These are phyloP conservation scores for Cephus pulcher DNA, from an alignment of 2,888 invertebrate species.

Conservation along the genomic window DNA sequence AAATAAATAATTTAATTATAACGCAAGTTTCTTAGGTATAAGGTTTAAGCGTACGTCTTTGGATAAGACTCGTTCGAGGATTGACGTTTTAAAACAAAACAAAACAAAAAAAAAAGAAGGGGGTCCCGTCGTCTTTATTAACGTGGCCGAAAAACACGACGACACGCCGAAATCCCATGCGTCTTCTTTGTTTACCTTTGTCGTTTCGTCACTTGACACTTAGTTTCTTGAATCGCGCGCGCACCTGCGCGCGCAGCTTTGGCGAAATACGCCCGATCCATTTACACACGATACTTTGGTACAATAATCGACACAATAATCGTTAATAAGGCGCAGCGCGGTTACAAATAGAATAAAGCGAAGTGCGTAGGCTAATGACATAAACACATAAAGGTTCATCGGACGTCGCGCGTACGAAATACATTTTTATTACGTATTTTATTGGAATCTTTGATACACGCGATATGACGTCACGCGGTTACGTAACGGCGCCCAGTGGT, in stretches of 20 bases:
- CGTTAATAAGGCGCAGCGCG: conserved; percentile 19
- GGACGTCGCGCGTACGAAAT: conserved; percentile 36
- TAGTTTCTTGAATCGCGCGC: conserved; percentile 18
- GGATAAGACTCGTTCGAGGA: not conserved
- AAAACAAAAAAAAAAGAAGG: too few relatives aligned
- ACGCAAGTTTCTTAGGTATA: conserved; percentile 27
- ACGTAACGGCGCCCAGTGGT: too few relatives aligned
- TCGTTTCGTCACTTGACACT: not conserved
- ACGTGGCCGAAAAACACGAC: not conserved
- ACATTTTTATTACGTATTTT: conserved; percentile 26
- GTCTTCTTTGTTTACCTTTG: not conserved
- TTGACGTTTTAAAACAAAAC: not conserved
- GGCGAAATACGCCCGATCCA: conserved; percentile 19
- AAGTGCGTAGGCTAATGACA: not conserved
- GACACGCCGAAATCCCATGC: not conserved
- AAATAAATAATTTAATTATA: conserved; percentile 1
- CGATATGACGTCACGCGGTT: not conserved
- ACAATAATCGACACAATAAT: conserved; percentile 43
- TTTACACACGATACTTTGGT: conserved; percentile 28
- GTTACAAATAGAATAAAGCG: conserved; percentile 11
- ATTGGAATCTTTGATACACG: conserved; percentile 47
- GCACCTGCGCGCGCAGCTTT: not conserved
- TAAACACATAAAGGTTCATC: conserved; percentile 28
- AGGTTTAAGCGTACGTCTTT: not conserved
- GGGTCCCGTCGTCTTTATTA: not conserved